phyloP scores from a whole-genome alignment of 2,888 invertebrate species.

The Macropis europaea region DNA sequence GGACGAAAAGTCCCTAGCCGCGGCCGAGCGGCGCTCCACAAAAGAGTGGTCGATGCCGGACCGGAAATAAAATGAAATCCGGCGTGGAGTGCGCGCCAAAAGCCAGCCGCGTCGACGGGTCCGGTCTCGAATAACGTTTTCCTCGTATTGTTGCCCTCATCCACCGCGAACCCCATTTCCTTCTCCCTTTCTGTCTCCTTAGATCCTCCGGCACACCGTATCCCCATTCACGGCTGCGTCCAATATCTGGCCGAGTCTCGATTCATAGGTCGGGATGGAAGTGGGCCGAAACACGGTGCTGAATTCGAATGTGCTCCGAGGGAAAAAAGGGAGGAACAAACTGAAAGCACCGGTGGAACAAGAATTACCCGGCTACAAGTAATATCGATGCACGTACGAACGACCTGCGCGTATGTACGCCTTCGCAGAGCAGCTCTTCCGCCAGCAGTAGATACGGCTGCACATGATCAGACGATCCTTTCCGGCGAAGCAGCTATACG shows the following conservation, averaged over 20 bases:
- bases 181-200: conserved; percentile 20
- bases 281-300: conserved; percentile 19
- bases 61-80: conserved; percentile 73
- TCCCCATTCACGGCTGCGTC: conserved; percentile 46
- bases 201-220: neutral
- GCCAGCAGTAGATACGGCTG: conserved; percentile 1
- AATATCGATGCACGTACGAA: conserved; percentile 20
- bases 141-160: conserved; percentile 55
- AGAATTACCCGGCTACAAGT: conserved; percentile 1
- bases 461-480: conserved; percentile 16
- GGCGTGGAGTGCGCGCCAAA: conserved; percentile 56
- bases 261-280: conserved; percentile 54
- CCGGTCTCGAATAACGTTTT: conserved; percentile 60
- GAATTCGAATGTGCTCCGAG: conserved; percentile 36
- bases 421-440: neutral
- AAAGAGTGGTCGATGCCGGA: conserved; percentile 61
- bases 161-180: conserved; percentile 26
- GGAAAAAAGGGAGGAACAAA: neutral
- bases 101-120: conserved; percentile 49
- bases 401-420: neutral
- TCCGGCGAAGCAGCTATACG: neutral
- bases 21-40: conserved; percentile 56
- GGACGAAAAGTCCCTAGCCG: conserved; percentile 46
- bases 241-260: conserved; percentile 50
- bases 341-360: neutral